Conservation (phyloP, 2,113 vertebrate species). For the Choloepus hoffmanni region DNA sequence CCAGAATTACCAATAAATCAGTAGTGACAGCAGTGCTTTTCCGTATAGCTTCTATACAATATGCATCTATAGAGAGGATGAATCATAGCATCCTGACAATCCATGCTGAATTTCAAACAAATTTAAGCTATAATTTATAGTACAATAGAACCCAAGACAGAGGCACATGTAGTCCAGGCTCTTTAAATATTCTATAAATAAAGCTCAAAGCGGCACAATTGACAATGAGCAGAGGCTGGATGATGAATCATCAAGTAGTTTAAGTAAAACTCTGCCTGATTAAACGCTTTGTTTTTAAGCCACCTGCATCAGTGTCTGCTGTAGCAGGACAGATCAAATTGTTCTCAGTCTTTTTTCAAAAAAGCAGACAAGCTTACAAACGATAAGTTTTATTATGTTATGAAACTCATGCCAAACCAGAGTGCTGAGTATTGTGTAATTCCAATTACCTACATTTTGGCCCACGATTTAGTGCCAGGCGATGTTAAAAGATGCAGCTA, state of each 20-base stretch:
- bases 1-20: conserved; percentile 65
- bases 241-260: conserved; percentile 87
- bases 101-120: conserved; percentile 83
- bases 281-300: conserved; percentile 88
- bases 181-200: conserved; percentile 88
- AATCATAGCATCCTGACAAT: conserved; percentile 81
- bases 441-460: conserved; percentile 77
- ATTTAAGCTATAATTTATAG: conserved; percentile 85
- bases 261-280: conserved; percentile 87
- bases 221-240: conserved; percentile 82
- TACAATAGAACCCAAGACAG: conserved; percentile 84
- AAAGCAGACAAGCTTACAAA: conserved; percentile 84
- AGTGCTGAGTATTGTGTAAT: conserved; percentile 76
- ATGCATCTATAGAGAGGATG: conserved; percentile 79
- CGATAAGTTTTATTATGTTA: conserved; percentile 85
- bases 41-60: conserved; percentile 63
- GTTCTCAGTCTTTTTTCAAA: conserved; percentile 80
- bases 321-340: conserved; percentile 85
- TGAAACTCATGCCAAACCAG: conserved; percentile 82
- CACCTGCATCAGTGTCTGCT: conserved; percentile 84
- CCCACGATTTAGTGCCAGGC: conserved; percentile 69
- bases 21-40: conserved; percentile 65
- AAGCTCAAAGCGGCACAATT: conserved; percentile 82
- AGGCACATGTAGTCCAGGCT: conserved; percentile 82
- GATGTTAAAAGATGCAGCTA: conserved; percentile 69